A percentile compares a stretch with the other conserved stretches of the same genome.
phyloP scores from a whole-genome alignment of 2,797 vertebrate genomes.

The Rousettus madagascariensis region DNA sequence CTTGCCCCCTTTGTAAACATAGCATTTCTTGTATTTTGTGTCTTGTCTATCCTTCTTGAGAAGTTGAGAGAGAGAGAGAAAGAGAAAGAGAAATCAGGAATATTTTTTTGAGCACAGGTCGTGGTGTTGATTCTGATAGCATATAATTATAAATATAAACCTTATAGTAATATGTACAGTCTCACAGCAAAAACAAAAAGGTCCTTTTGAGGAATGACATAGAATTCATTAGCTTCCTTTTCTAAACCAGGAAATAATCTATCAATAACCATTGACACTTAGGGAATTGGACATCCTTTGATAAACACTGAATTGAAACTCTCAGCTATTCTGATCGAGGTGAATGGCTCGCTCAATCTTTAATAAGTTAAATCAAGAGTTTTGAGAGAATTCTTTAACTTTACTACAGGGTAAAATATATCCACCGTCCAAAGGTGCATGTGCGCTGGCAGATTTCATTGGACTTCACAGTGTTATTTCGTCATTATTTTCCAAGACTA shows the following conservation, averaged over 20 bases:
- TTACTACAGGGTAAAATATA: background rate
- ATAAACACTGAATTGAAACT: background rate
- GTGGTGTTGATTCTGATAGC: background rate
- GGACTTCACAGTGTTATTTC: background rate
- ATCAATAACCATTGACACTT: background rate
- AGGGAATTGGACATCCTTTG: background rate
- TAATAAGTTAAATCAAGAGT: background rate
- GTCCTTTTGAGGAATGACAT: background rate
- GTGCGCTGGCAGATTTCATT: background rate
- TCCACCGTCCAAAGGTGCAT: too few relatives aligned
- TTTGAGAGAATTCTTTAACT: background rate
- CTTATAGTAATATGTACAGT: background rate
- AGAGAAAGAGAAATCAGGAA: background rate
- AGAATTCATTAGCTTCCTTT: background rate
- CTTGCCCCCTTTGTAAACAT: background rate
- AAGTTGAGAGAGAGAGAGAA: background rate
- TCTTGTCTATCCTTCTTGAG: background rate
- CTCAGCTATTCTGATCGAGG: background rate
- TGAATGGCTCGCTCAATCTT: background rate
- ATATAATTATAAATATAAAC: background rate
- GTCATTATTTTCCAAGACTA: background rate
- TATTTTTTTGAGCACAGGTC: background rate
- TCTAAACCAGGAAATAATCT: background rate
- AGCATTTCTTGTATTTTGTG: background rate
- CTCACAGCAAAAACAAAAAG: background rate